Evolutionary conservation across 2,888 invertebrate species (phyloP).

Genomic region (Mesorhabditis spiculigera): DNA sequence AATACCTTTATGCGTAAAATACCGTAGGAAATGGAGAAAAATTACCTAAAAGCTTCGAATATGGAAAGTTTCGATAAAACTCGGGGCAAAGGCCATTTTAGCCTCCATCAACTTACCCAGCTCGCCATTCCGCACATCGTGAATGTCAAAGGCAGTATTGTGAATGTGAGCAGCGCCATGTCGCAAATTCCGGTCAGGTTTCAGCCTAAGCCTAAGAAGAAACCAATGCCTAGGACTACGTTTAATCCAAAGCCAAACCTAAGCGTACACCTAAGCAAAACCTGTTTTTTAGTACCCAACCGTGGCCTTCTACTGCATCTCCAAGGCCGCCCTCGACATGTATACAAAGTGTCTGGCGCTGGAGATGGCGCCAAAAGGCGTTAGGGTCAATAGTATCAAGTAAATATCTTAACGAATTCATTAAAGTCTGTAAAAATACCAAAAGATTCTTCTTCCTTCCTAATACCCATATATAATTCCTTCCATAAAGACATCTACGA

Average conservation of each 20-base stretch:
- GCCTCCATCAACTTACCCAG: background rate
- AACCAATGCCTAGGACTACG: background rate
- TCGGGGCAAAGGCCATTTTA: background rate
- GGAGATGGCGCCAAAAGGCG: background rate
- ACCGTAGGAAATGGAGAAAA: too few species aligned
- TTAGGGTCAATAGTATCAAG: background rate
- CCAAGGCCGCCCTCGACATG: constrained; percentile 2
- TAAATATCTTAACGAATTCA: background rate
- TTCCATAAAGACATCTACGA: background rate
- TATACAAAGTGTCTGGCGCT: background rate
- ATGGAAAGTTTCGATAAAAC: too few species aligned
- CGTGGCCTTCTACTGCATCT: background rate
- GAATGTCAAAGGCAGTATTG: background rate
- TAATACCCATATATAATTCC: too few species aligned
- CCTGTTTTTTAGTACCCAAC: background rate
- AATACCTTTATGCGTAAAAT: too few species aligned
- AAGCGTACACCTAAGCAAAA: background rate
- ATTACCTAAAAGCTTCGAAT: too few species aligned
- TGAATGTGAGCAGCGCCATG: background rate
- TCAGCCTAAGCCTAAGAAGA: background rate
- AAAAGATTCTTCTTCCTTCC: too few species aligned
- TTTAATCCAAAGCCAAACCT: background rate
- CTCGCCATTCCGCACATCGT: background rate
- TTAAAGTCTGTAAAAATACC: too few species aligned
- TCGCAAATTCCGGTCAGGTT: background rate